Evolutionary conservation across 2,797 vertebrate species (phyloP).

Genomic region (Crypturellus tataupa): DNA sequence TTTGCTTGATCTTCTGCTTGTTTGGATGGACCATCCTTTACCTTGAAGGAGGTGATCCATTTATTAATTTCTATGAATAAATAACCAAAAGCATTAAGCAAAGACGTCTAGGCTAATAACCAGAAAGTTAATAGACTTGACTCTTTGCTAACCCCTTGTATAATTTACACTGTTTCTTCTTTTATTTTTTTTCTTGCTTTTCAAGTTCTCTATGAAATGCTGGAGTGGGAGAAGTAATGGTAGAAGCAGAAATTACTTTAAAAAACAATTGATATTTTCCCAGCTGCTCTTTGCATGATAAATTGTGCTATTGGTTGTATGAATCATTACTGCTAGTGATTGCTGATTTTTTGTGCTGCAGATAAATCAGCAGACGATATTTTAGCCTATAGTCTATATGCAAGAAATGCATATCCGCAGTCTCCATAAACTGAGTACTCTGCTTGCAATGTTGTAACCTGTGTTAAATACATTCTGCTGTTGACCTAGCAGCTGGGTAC

Average conservation of each 20-base stretch:
- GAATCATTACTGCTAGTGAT: not conserved
- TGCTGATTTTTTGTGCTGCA: not conserved
- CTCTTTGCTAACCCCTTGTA: not conserved
- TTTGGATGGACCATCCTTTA: not conserved
- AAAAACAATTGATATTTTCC: not conserved
- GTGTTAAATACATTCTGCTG: not conserved
- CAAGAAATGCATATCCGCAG: not conserved
- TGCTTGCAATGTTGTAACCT: not conserved
- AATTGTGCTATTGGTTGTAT: not conserved
- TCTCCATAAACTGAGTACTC: not conserved
- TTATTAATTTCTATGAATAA: not conserved
- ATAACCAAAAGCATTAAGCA: not conserved
- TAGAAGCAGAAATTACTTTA: conserved; percentile 10
- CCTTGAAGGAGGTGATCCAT: not conserved
- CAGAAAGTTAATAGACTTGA: not conserved
- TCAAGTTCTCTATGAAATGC: not conserved
- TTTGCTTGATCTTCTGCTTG: not conserved
- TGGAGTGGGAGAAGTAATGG: not conserved
- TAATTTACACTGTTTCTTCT: not conserved
- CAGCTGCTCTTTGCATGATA: not conserved
- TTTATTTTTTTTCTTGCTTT: not conserved
- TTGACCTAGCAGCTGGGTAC: not conserved
- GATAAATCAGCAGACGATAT: not conserved
- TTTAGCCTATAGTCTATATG: not conserved
- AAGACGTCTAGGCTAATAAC: not conserved